Evolutionary conservation across 1,140 invertebrate genomes (phyloP), one percentile per base, ranked within the genome.

Genomic region (Drosophila tropicalis): DNA sequence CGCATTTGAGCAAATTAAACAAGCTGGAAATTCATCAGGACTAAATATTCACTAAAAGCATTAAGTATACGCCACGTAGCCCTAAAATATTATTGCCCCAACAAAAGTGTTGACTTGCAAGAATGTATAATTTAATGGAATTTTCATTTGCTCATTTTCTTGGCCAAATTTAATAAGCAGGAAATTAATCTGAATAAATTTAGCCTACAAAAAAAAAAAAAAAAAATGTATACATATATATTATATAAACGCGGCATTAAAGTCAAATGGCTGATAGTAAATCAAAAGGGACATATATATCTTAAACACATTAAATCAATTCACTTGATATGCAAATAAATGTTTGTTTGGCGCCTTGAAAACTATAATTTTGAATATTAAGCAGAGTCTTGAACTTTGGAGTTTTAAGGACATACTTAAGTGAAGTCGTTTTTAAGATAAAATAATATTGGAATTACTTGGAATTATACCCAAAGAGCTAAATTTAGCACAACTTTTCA

Each of bases 1-100:
- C n/a, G 56, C 15, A 36, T 57, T 57, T 57, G 44, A 22, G 62
- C 57, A 66, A 77, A 73, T 77, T 73, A 73, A 61, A 34, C 55
- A 51, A 22, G 56, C 32, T 62, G 62, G 17, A 57, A 34, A 32
- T 34, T 22, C 10, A 19, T 13, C 2, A 44, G 32, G 39, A 47
- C 3, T 7, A 51, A 51, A 51, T 9, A 9, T 22, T 51, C 7
- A 22, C 44, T 51, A 51, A 19, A 19, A 51, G 19, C 19, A 51
- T 51, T 51, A 51, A 51, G 44, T 51, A 51, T 51, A 51, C 17
- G 17, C 44, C 44, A 22, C 10, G 2, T 22, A 19, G 44, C 9
- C 17, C 17, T 1, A 15, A 51, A 51, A 51, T 22, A 51, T 51
- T 51, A 12, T 51, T 51, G 19, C 44, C 15, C 29, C 29, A 5